A percentile compares a stretch with the other conserved stretches of the same genome.
Conservation (phyloP, 2,113 vertebrate genomes). For the Psilopsiagon aymara region DNA sequence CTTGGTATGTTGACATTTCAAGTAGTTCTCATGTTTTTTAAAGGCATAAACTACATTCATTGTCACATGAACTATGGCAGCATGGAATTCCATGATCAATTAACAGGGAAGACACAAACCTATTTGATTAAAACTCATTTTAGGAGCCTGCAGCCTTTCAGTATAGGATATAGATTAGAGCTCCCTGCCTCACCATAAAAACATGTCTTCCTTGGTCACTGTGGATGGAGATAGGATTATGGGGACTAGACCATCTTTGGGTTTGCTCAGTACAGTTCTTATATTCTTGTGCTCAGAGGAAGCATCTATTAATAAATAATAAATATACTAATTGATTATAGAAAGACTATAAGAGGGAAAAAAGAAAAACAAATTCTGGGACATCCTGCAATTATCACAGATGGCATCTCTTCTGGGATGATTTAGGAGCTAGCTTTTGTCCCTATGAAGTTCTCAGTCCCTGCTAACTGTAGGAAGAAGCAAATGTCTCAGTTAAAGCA, state of each 20-base stretch:
- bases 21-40: neutral
- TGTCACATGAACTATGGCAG: neutral
- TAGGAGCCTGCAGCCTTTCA: neutral
- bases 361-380: neutral
- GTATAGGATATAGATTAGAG: neutral
- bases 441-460: neutral
- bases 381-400: neutral
- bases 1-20: fast-evolving
- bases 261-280: neutral
- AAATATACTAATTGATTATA: neutral
- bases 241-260: neutral
- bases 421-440: neutral
- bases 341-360: neutral
- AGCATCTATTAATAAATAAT: neutral
- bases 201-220: neutral
- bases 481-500: neutral
- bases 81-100: neutral
- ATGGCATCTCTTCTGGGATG: neutral
- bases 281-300: neutral
- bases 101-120: neutral
- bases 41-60: neutral
- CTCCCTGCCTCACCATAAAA: neutral
- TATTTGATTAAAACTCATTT: neutral
- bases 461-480: neutral
- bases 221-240: neutral